Conservation (phyloP, 1,140 invertebrate species). For the Nymphalis io region DNA sequence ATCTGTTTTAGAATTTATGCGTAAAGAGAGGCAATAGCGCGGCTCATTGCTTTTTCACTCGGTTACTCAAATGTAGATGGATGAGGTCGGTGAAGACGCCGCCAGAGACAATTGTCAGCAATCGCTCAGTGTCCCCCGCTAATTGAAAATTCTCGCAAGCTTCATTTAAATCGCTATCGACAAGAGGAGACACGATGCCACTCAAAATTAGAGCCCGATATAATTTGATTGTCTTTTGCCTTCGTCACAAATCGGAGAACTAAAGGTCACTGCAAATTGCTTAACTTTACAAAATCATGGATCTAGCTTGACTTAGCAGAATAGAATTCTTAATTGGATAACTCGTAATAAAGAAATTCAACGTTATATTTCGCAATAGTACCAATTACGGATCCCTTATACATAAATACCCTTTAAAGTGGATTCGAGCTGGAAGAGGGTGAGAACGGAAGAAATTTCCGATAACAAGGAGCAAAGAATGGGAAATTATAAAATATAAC, state of each 20-base stretch:
- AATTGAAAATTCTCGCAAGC: slow-evolving; percentile 77
- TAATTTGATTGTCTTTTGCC: slow-evolving; percentile 57
- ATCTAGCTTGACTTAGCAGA: slow-evolving; percentile 23
- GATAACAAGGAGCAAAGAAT: slow-evolving; percentile 71
- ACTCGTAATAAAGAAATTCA: slow-evolving; percentile 48
- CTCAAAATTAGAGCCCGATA: slow-evolving; percentile 62
- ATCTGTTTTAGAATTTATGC: slow-evolving; percentile 67
- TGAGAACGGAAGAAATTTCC: slow-evolving; percentile 69
- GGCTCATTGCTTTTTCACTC: slow-evolving; percentile 78
- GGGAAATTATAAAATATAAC: slow-evolving; percentile 71
- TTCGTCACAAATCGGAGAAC: slow-evolving; percentile 48
- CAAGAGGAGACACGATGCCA: slow-evolving; percentile 56
- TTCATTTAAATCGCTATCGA: slow-evolving; percentile 76
- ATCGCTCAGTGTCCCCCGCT: slow-evolving; percentile 77
- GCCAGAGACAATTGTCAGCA: slow-evolving; percentile 71
- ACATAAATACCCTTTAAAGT: slow-evolving; percentile 71
- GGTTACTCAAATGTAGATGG: slow-evolving; percentile 79
- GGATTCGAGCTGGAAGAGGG: slow-evolving; percentile 68
- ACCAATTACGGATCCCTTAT: slow-evolving; percentile 73
- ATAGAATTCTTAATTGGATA: slow-evolving; percentile 30
- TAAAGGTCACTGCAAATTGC: slow-evolving; percentile 39
- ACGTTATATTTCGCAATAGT: slow-evolving; percentile 59
- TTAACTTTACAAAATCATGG: slow-evolving; percentile 41
- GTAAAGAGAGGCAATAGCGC: slow-evolving; percentile 75
- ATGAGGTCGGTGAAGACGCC: slow-evolving; percentile 66